These are phyloP conservation scores for Corynorhinus townsendii DNA, from an alignment of 2,113 vertebrate species.

Conservation along the genomic window DNA sequence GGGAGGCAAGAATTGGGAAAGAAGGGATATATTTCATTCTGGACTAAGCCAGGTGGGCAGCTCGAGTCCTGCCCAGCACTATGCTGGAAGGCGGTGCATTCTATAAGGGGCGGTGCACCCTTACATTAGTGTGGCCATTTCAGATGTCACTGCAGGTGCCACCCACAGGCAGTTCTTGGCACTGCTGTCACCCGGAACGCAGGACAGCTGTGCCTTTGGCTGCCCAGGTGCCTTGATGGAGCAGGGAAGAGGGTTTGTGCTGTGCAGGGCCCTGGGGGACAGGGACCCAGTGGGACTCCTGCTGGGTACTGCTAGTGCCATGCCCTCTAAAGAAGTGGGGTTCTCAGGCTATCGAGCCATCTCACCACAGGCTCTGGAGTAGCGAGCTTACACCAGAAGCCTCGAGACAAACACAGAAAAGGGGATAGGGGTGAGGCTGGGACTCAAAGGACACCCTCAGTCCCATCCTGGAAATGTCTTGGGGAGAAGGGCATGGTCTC, in stretches of 20 bases:
- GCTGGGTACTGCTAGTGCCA: fast-evolving
- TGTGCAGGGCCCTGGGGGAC: neutral
- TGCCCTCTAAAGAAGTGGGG: neutral
- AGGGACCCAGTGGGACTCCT: neutral
- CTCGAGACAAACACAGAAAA: neutral
- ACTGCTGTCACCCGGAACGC: fast-evolving
- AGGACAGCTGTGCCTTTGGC: fast-evolving
- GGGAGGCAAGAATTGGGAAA: neutral
- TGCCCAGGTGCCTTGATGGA: fast-evolving
- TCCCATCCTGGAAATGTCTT: neutral
- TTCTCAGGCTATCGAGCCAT: neutral
- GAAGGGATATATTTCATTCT: neutral
- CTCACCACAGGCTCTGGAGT: neutral
- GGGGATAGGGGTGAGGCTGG: neutral
- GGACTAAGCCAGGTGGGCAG: neutral
- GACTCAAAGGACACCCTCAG: neutral
- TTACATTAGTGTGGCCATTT: fast-evolving
- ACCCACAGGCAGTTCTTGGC: neutral
- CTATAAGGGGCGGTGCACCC: fast-evolving
- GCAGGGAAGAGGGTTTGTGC: neutral
- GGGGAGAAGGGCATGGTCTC: neutral
- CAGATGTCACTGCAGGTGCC: neutral
- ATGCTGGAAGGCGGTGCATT: fast-evolving
- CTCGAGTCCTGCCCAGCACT: fast-evolving
- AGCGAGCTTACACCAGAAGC: fast-evolving